Base-by-base conservation (phyloP, 2,888 invertebrate genomes). In the Netelia fuscicornis region DNA sequence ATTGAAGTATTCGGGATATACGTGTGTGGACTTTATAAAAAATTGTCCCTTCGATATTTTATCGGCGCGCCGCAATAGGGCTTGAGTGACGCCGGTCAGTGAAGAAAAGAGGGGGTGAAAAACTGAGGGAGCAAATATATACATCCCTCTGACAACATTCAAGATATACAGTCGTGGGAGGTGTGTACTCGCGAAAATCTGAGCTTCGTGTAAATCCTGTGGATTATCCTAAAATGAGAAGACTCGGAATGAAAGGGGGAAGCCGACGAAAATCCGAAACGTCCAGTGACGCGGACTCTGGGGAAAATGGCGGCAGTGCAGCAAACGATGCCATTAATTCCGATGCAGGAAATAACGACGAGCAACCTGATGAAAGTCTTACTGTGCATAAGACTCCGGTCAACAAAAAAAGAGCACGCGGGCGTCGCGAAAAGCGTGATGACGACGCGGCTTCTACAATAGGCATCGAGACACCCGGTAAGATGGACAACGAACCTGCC, bases 201-300 rank as follows among this genome's bases (percentile, higher is more conserved):
- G n/a, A 58, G 44, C 17, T 25, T 65, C 13, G n/a, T 25, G 65
- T 25, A 58, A 44, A 58, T 56, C 30, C 11, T 6, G 9, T 64
- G 37, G 13, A 74, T 71, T 56, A 2, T 10, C 8, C 13, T 23
- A 68, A 54, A 83, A 94, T 94, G 94, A 91, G 94, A 88, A 92
- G 92, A 84, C 84, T 93, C 82, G 91, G 91, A 68, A 92, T 92
- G 92, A 93, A 92, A 81, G 91, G 90, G 30, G 79, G 85, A 54
- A 94, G 93, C 80, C 90, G 90, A 62, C 91, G 89, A 81, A 92
- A 92, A 89, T 92, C 91, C 20, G 93, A 92, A 52, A 89, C 86
- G 30, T 88, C 88, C 17, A 92, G 91, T 86, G 91, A 92, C 58
- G 91, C 89, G 81, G 92, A 92, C 81, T 91, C 91, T 2, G 92